Evolutionary conservation across 2,113 vertebrate genomes (phyloP).

Genomic region (Archilochus colubris): DNA sequence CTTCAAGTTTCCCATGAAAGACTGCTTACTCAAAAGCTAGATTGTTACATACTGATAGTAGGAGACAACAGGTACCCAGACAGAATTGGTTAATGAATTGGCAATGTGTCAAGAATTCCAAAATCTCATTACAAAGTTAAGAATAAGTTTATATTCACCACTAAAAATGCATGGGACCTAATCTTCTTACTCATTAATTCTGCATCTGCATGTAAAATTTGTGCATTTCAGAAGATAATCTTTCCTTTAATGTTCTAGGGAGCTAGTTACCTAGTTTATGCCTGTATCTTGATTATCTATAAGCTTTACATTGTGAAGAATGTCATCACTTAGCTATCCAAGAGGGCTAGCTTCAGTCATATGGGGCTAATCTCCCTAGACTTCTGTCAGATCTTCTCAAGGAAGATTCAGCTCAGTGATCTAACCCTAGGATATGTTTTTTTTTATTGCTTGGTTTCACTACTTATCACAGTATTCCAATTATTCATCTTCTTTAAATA

Average conservation of each 20-base stretch:
- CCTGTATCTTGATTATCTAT: neutral
- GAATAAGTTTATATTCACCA: neutral
- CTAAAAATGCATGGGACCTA: neutral
- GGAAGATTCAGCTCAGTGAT: neutral
- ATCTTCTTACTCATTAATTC: neutral
- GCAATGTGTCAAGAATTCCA: neutral
- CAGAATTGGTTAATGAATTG: neutral
- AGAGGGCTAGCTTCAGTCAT: neutral
- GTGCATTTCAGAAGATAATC: neutral
- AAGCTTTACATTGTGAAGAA: neutral
- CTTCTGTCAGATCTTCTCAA: neutral
- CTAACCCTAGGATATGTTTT: neutral
- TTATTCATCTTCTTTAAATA: neutral
- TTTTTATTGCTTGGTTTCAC: neutral
- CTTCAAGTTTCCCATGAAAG: neutral
- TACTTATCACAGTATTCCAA: neutral
- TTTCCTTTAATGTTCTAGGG: neutral
- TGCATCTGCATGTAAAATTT: neutral
- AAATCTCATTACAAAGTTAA: neutral
- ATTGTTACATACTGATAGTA: neutral
- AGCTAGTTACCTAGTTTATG: neutral
- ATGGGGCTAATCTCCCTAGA: accelerated
- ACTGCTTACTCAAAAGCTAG: neutral
- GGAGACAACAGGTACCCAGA: neutral
- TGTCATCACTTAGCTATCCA: neutral